A percentile compares a stretch with the other conserved stretches of the same genome.
phyloP scores from a whole-genome alignment of 2,888 invertebrate species.

The Mesorhabditis spiculigera region DNA sequence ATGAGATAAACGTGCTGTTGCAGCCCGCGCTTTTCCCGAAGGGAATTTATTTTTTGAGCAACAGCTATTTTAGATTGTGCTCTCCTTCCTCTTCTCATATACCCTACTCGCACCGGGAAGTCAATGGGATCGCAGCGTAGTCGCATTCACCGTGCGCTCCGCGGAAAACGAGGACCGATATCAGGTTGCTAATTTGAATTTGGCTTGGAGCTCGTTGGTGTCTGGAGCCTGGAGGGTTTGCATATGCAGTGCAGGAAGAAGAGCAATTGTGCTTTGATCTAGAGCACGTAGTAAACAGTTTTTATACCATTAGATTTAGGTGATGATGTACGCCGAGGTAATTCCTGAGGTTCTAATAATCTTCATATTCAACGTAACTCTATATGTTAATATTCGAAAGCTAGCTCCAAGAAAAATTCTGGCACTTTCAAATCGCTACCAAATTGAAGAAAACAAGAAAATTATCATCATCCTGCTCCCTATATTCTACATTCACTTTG shows the following conservation, averaged over 20 bases:
- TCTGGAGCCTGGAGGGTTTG: too few relatives aligned
- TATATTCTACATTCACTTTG: slow-evolving; percentile 3
- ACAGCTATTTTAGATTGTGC: neutral
- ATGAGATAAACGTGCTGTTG: neutral
- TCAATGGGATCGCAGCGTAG: slow-evolving; percentile 1
- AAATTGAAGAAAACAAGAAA: slow-evolving; percentile 5
- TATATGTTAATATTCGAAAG: neutral
- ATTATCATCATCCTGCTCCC: neutral
- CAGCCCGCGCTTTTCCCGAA: neutral
- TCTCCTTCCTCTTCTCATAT: neutral
- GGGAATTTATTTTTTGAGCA: neutral
- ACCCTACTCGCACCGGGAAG: neutral
- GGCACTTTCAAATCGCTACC: slow-evolving; percentile 2
- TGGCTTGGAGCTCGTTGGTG: too few relatives aligned
- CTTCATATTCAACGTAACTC: neutral
- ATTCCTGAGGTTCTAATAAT: neutral
- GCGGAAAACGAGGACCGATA: neutral
- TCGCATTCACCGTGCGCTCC: neutral
- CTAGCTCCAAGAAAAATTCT: neutral
- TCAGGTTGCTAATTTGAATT: neutral
- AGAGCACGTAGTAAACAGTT: neutral
- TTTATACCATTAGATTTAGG: neutral
- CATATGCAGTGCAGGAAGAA: too few relatives aligned
- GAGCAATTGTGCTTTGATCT: too few relatives aligned
- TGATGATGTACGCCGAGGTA: neutral